phyloP scores from a whole-genome alignment of 35 echinoderm and acorn worm genomes.

The Heliocidaris tuberculata region DNA sequence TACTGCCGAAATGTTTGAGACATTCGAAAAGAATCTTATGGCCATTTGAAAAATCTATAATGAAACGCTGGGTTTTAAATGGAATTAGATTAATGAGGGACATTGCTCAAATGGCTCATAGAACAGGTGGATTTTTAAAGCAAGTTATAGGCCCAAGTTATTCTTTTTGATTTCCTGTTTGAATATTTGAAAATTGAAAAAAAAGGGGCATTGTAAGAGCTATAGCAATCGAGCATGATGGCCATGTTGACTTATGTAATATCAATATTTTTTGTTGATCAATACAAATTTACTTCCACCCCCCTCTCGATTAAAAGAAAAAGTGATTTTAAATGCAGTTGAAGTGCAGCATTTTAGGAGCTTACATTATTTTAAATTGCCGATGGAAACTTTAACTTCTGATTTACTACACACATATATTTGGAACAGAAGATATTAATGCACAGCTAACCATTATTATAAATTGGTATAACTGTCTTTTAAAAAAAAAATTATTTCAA shows the following conservation, averaged over 20 bases:
- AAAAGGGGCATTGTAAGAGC: neutral
- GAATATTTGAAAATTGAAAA: neutral
- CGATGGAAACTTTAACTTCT: too few relatives aligned
- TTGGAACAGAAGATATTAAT: too few relatives aligned
- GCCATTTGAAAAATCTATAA: too few relatives aligned
- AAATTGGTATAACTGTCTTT: neutral
- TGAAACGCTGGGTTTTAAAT: neutral
- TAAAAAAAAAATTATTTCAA: neutral
- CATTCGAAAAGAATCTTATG: neutral
- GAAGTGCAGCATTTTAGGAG: too few relatives aligned
- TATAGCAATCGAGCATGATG: too few relatives aligned
- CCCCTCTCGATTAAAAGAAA: too few relatives aligned
- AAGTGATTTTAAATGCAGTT: too few relatives aligned
- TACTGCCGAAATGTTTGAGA: neutral
- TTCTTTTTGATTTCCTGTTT: neutral
- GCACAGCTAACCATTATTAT: neutral
- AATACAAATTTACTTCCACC: too few relatives aligned
- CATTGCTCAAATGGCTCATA: neutral
- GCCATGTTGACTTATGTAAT: too few relatives aligned
- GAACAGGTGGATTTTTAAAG: neutral
- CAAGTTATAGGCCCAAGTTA: neutral
- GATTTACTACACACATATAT: too few relatives aligned
- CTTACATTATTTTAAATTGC: too few relatives aligned
- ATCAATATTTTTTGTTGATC: too few relatives aligned
- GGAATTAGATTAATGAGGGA: neutral